Base-by-base conservation (phyloP, 2,113 vertebrate species). In the Datnioides undecimradiatus region DNA sequence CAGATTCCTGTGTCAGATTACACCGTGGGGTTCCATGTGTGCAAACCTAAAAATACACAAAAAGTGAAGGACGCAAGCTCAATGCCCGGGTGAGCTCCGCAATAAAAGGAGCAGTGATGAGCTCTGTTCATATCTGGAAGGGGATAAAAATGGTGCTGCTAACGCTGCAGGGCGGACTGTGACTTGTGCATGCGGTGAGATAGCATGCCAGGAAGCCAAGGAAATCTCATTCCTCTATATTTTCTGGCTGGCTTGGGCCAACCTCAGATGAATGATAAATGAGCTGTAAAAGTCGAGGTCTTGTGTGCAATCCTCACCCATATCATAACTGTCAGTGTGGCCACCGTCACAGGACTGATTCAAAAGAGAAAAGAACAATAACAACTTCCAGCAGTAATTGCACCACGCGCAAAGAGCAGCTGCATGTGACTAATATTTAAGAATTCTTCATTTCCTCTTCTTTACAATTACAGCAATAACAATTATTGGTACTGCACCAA, bases 261-360 rank as follows among this genome's bases (percentile, higher is more conserved):
- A 73, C 86, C 86, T 82, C 59, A 19, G 82, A 85, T 91, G 79
- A 88, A 91, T 91, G 82, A 91, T 88, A 87, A 86, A 93, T 89
- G 85, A 89, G 85, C 70, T 76, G 84, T 57, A 77, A 63, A 52
- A 80, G 79, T 33, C 21, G 68, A 82, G 82, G 87, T 87, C 83
- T 45, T 69, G 55, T 40, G 51, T 72, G 70, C 77, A 71, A 38
- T 62, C 75, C 33, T 73, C 65, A 82, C 55, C 74, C 79, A 49
- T 71, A 79, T 51, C 76, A 88, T 69, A 68, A 72, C 70, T 79
- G 78, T 76, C 68, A 74, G 73, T 25, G 43, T 41, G 74, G 75
- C 63, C 66, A 33, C 54, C 54, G 75, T 66, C 65, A 68, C 46
- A 27, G 49, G 34, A 73, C 36, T 45, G 73, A 80, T 60, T 78